Evolutionary conservation across 2,797 vertebrate species (phyloP), one percentile per base, ranked within the genome.

Genomic region (Morelia viridis): DNA sequence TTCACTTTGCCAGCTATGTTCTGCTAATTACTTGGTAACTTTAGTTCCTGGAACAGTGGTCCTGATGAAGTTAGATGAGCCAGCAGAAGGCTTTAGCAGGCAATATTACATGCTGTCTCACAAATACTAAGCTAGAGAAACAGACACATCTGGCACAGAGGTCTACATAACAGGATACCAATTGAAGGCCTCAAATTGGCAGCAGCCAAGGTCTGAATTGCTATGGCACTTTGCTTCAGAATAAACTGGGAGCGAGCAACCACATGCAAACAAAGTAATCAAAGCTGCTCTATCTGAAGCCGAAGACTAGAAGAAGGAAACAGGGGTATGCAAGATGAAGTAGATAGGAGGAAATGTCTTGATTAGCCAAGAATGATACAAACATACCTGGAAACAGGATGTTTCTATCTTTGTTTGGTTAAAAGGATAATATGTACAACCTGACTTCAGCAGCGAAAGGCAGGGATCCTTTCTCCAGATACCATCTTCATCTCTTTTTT

Each of bases 1-100:
- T 94, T 95, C 95, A 94, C 94, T 96, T 96, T 95, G 95, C 64
- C 94, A 95, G 90, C 95, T 93, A 92, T 93, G 90, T 84, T 95
- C 95, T 94, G 95, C 96, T 96, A 94, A 95, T 92, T 92, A 94
- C 87, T 94, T 96, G 62, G 0, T 90, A 90, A 90, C 95, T 94
- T 93, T 94, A 93, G 92, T 94, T 96, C 93, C 85, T 60, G 88
- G 94, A 95, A 97, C 92, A 89, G 92, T 10, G 0, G 85, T 76
- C 84, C 88, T 89, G 92, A 85, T 58, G 87, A 94, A 95, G 91
- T 0, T 12, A 71, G 56, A 91, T 17, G 35, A 62, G 41, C 26
- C 15, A 28, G 24, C 19, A 35, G 15, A 22, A n/a, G 15, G 64
- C 53, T 53, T 31, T 26, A 35, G 31, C 4, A 19, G 1, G 26